A percentile compares a stretch with the other conserved stretches of the same genome.
phyloP scores from a whole-genome alignment of 2,113 vertebrate species.

The Peromyscus californicus region DNA sequence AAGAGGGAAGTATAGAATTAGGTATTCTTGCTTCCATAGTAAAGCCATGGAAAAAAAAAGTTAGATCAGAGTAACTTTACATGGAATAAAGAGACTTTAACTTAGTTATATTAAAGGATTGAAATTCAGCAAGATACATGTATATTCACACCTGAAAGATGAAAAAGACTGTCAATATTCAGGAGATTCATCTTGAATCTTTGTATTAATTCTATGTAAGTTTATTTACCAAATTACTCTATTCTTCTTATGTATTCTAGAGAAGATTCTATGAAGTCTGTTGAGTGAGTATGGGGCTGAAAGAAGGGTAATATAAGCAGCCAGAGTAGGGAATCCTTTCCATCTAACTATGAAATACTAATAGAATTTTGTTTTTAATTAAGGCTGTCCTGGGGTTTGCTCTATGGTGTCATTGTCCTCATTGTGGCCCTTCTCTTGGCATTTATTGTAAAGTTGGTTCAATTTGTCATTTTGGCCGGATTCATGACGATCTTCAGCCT shows the following conservation, averaged over 20 bases:
- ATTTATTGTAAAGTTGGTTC: accelerated
- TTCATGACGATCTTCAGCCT: slow-evolving; percentile 74
- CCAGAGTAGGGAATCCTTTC: neutral
- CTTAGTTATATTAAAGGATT: neutral
- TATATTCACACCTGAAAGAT: neutral
- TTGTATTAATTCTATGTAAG: neutral
- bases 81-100: neutral
- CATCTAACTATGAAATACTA: neutral
- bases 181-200: neutral
- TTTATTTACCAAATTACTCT: neutral
- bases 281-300: neutral
- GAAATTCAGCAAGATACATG: neutral
- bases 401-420: slow-evolving; percentile 74
- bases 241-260: neutral
- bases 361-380: neutral
- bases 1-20: neutral
- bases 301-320: accelerated
- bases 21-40: neutral
- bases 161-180: too few relatives aligned
- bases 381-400: slow-evolving; percentile 87
- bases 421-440: slow-evolving; percentile 80
- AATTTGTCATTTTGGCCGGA: slow-evolving; percentile 59
- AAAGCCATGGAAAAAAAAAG: neutral
- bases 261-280: neutral
- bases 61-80: neutral